A percentile compares a stretch with the other conserved stretches of the same genome.
These are phyloP conservation scores for Eublepharis macularius DNA, from an alignment of 2,113 vertebrate genomes.

Conservation along the genomic window DNA sequence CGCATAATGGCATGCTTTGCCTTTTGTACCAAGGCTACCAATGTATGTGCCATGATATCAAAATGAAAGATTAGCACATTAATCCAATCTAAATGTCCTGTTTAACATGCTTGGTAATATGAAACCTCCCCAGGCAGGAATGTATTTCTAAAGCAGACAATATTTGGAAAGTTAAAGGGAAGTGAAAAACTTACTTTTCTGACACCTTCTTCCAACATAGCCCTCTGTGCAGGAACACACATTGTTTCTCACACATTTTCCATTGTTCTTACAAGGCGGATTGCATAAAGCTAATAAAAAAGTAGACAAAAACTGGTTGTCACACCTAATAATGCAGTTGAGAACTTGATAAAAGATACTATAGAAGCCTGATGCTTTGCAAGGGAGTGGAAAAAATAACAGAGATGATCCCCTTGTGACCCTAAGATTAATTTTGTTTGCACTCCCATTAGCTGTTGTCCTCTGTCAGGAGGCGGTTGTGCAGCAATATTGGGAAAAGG, in stretches of 20 bases:
- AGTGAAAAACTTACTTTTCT: conserved; percentile 81
- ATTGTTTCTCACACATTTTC: conserved; percentile 84
- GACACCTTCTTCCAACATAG: conserved; percentile 85
- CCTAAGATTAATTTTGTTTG: background rate
- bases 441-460: background rate
- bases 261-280: conserved; percentile 89
- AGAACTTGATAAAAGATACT: background rate
- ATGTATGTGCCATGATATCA: background rate
- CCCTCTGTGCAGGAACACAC: conserved; percentile 84
- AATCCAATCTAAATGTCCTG: conserved; percentile 14
- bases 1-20: background rate
- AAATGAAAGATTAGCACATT: background rate
- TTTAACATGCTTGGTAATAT: background rate
- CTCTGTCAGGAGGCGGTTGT: background rate
- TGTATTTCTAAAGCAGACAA: conserved; percentile 8
- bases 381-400: background rate
- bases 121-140: background rate
- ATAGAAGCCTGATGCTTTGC: background rate
- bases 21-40: background rate
- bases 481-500: too few relatives aligned
- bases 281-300: conserved; percentile 82
- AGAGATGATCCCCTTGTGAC: too few relatives aligned
- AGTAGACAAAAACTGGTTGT: background rate
- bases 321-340: background rate
- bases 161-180: background rate